Evolutionary conservation across 2,888 invertebrate genomes (phyloP), one percentile per base, ranked within the genome.

Genomic region (Tetropium fuscum): DNA sequence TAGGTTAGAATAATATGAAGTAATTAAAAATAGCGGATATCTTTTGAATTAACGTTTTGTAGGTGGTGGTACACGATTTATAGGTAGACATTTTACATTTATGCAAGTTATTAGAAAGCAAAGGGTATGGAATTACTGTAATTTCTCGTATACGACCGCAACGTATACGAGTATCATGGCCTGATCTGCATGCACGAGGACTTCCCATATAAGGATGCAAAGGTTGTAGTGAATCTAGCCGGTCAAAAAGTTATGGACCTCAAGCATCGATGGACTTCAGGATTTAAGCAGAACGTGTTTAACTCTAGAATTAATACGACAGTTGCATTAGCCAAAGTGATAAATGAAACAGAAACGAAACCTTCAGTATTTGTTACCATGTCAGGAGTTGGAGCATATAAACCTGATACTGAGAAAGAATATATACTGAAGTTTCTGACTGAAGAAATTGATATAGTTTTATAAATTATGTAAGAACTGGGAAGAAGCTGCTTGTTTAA

Each of bases 21-120:
- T n/a, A n/a, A n/a, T n/a, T n/a, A n/a, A n/a, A n/a, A n/a, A n/a
- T n/a, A n/a, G n/a, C n/a, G n/a, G n/a, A n/a, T n/a, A n/a, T n/a
- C n/a, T n/a, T n/a, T n/a, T n/a, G n/a, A n/a, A n/a, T n/a, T n/a
- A n/a, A n/a, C n/a, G n/a, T n/a, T 34, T 34, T 34, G 15, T 34
- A 95, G 97, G 96, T 72, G 97, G 97, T 43, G 97, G 97, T 32
- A 92, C 92, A 30, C 97, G 97, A 0, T 97, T 95, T 77, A 89
- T 97, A 65, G 97, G 97, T 7, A 84, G 85, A 36, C 85, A n/a
- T n/a, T n/a, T n/a, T n/a, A 36, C 85, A 88, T 63, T 81, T 97
- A 44, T 84, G 84, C 32, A 83, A 83, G 22, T 81, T 88, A 1
- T 80, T 97, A 3, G 78, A 78, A 53, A 77, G 81, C n/a, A 87